These are phyloP conservation scores for Capreolus pygargus DNA, from an alignment of 2,113 vertebrate genomes.

Conservation along the genomic window DNA sequence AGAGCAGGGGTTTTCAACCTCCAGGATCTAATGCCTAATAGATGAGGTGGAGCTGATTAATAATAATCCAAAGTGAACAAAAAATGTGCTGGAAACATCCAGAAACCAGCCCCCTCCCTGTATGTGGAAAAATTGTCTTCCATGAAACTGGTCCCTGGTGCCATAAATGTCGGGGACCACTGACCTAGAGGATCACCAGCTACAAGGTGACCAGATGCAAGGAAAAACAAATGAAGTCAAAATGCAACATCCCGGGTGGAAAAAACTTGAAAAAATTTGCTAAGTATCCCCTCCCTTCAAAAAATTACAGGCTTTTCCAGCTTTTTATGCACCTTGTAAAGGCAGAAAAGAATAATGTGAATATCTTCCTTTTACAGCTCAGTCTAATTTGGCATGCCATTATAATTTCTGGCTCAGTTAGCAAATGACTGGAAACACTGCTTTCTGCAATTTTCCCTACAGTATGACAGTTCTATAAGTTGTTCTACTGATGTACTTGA, in stretches of 20 bases:
- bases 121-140: not conserved
- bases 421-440: constrained; percentile 3
- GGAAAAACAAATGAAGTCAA: not conserved
- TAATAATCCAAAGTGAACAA: not conserved
- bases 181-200: not conserved
- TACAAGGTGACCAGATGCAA: not conserved
- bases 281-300: not conserved
- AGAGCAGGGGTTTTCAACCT: not conserved
- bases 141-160: not conserved
- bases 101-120: not conserved
- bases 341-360: not conserved
- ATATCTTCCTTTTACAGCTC: not conserved
- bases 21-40: not conserved
- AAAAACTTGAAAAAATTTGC: not conserved
- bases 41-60: not conserved
- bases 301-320: not conserved
- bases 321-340: not conserved
- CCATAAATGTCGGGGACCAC: not conserved
- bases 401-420: constrained; percentile 22
- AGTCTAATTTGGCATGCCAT: constrained; percentile 25
- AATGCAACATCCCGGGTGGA: not conserved
- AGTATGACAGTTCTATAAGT: not conserved
- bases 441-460: constrained; percentile 25
- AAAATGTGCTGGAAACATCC: not conserved
- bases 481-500: constrained; percentile 27